Conservation (phyloP, 2,113 vertebrate species). For the Phocoena sinus region DNA sequence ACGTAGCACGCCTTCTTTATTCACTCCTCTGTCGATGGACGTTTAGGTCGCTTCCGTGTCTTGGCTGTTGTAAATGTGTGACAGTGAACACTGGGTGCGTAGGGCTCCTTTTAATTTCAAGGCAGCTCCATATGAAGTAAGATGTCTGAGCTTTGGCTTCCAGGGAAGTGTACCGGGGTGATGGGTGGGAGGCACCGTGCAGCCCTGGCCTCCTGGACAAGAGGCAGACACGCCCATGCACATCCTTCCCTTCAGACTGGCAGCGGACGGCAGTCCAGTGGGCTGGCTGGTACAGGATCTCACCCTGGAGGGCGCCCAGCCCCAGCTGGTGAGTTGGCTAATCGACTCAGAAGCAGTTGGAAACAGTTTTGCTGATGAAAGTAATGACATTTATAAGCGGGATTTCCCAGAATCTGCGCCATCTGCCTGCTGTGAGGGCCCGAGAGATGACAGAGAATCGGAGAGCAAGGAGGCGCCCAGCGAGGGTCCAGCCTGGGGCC, state of each 20-base stretch:
- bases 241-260: background rate
- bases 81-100: background rate
- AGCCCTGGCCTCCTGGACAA: rapidly evolving
- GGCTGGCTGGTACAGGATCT: too few relatives aligned
- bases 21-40: background rate
- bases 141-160: background rate
- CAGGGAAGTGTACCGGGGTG: rapidly evolving
- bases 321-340: rapidly evolving
- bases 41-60: background rate
- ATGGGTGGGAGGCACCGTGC: rapidly evolving
- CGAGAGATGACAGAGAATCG: background rate
- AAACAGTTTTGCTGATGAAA: background rate
- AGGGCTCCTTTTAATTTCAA: background rate
- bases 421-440: background rate
- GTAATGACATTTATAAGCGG: rapidly evolving
- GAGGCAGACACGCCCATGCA: rapidly evolving
- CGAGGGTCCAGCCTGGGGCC: rapidly evolving
- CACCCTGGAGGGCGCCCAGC: rapidly evolving
- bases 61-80: background rate
- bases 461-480: background rate
- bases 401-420: background rate
- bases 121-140: background rate
- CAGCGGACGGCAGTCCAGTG: rapidly evolving
- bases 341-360: too few relatives aligned
- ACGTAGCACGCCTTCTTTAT: background rate